phyloP scores from a whole-genome alignment of 2,113 vertebrate species.

The Cisticola juncidis region DNA sequence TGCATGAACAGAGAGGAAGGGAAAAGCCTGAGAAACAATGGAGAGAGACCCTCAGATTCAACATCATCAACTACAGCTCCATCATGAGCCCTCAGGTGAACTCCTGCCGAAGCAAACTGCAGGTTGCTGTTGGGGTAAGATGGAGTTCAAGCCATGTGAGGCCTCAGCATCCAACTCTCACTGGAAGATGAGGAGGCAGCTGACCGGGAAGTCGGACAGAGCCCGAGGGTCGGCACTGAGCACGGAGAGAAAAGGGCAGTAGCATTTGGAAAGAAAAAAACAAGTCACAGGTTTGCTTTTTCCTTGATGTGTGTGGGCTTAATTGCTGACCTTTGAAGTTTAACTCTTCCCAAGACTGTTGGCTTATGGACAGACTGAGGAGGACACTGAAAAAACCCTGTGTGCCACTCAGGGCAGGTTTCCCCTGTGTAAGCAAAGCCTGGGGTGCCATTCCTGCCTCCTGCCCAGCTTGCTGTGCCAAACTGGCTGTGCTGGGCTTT shows the following conservation, averaged over 20 bases:
- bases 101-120: fast-evolving
- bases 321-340: conserved; percentile 18
- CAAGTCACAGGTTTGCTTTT: background rate
- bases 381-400: background rate
- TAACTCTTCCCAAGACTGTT: background rate
- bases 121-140: background rate
- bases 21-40: background rate
- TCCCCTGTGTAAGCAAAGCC: fast-evolving
- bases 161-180: fast-evolving
- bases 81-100: background rate
- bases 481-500: background rate
- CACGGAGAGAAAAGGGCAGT: background rate
- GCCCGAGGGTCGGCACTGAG: background rate
- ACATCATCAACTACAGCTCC: background rate
- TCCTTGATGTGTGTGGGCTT: conserved; percentile 29
- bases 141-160: background rate
- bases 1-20: background rate
- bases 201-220: background rate
- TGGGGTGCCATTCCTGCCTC: background rate
- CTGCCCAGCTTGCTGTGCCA: background rate
- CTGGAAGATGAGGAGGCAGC: background rate
- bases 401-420: background rate
- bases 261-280: background rate
- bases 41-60: background rate
- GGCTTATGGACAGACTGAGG: background rate